These are phyloP conservation scores for Xylophagus ater DNA, from an alignment of 2,888 invertebrate genomes.

Conservation along the genomic window DNA sequence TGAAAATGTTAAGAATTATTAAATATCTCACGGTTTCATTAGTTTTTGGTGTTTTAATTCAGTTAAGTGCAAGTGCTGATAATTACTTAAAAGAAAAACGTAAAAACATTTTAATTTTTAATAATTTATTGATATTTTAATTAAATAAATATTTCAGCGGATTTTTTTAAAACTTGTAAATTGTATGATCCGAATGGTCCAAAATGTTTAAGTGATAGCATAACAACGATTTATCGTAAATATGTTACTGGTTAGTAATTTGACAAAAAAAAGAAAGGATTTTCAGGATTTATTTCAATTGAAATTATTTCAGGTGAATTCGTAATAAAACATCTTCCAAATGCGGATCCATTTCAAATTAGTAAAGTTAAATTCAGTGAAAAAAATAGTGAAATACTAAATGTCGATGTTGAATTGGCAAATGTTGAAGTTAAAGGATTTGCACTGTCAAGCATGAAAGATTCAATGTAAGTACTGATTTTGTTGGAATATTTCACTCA, in stretches of 20 bases:
- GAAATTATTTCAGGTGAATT: constrained; percentile 34
- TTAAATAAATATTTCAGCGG: no score
- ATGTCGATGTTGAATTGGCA: constrained; percentile 58
- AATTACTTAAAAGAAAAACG: no score
- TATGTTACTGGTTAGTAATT: constrained; percentile 53
- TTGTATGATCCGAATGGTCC: constrained; percentile 52
- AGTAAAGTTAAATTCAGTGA: constrained; percentile 57
- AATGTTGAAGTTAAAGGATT: constrained; percentile 58
- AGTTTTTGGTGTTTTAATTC: no score
- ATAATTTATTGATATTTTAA: no score
- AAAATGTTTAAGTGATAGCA: constrained; percentile 54
- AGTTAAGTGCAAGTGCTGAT: no score
- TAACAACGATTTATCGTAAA: constrained; percentile 55
- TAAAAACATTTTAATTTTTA: no score
- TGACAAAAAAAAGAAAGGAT: no score
- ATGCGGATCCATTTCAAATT: constrained; percentile 56
- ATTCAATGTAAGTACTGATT: constrained; percentile 54
- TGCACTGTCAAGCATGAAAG: constrained; percentile 50
- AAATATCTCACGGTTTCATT: no score
- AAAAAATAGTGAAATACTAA: constrained; percentile 58
- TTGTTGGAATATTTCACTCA: no score
- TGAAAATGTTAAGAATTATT: no score
- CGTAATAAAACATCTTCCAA: constrained; percentile 42
- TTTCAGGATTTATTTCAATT: background rate
- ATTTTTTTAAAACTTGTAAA: constrained; percentile 54